Conservation (phyloP, 92 coral and sea anemone species). For the Micromussa lordhowensis region DNA sequence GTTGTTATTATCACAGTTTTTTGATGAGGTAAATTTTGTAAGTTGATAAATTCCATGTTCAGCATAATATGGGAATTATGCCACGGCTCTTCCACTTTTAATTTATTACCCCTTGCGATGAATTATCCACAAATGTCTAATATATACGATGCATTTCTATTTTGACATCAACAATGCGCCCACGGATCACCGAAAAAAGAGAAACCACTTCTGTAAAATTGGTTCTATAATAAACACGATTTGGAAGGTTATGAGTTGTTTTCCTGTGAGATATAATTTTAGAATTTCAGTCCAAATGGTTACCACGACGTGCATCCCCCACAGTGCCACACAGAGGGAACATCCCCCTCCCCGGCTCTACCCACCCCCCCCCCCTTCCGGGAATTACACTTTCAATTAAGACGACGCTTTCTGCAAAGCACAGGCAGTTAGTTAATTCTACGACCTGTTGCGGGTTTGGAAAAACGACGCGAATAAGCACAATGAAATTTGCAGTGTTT, state of each 20-base stretch:
- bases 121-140: constrained; percentile 45
- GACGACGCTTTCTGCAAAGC: too few species aligned
- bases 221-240: constrained; percentile 14
- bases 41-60: neutral
- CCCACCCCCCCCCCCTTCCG: too few species aligned
- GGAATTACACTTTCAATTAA: too few species aligned
- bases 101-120: constrained; percentile 50
- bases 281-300: neutral
- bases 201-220: constrained; percentile 12
- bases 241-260: neutral
- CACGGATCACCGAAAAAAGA: constrained; percentile 29
- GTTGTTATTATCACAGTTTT: neutral
- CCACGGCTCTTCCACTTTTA: constrained; percentile 14
- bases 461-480: neutral
- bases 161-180: neutral
- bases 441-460: neutral
- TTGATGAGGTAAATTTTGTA: neutral
- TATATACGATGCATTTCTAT: constrained; percentile 34
- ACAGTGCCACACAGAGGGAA: too few species aligned
- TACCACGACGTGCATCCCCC: too few species aligned
- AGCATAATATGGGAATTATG: constrained; percentile 31
- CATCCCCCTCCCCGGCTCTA: too few species aligned
- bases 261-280: neutral
- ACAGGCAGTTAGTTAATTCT: neutral
- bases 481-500: neutral